Base-by-base conservation (phyloP, 2,113 vertebrate species). In the Channa argus region DNA sequence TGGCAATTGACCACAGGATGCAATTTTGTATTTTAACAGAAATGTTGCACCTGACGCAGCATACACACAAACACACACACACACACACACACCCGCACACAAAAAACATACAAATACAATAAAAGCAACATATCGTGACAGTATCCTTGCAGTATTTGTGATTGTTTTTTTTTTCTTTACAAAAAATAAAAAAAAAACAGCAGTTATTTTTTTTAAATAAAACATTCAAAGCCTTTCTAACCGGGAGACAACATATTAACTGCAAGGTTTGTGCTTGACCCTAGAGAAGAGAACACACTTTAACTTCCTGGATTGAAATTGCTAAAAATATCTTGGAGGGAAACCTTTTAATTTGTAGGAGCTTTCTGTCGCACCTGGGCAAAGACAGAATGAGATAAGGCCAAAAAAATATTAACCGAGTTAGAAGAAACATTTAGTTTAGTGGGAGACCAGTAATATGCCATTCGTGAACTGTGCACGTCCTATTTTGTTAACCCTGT, bases 1-100 rank as follows among this genome's bases (percentile, higher is more conserved):
- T 94, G 94, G 93, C 93, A 94, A 92, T 90, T 88, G 75, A 92
- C 85, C 90, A 91, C 90, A 88, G 89, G 74, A 92, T 88, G 87
- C 90, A 90, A 83, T 88, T 88, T 88, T 86, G 83, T 84, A 69
- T 92, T 89, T 78, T 77, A 85, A 82, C 80, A 91, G 88, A 94
- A 92, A 91, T 84, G 63, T 88, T 87, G 87, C 76, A 87, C 71
- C 80, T 74, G 85, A 88, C 15, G 50, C 61, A 73, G 47, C 74
- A 83, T 79, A 56, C 56, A 68, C 36, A 49, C 24, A 24, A 1
- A 24, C 24, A 24, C 24, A 24, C 24, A 24, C 24, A 24, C 24
- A 24, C 24, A 24, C 24, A 24, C 24, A 24, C 24, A 24, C 24
- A 24, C 24, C 1, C 24, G 24, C 24, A 45, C 33, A 49, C 63